Evolutionary conservation across 2,888 invertebrate species (phyloP).

Genomic region (Zygogramma bicolorata): DNA sequence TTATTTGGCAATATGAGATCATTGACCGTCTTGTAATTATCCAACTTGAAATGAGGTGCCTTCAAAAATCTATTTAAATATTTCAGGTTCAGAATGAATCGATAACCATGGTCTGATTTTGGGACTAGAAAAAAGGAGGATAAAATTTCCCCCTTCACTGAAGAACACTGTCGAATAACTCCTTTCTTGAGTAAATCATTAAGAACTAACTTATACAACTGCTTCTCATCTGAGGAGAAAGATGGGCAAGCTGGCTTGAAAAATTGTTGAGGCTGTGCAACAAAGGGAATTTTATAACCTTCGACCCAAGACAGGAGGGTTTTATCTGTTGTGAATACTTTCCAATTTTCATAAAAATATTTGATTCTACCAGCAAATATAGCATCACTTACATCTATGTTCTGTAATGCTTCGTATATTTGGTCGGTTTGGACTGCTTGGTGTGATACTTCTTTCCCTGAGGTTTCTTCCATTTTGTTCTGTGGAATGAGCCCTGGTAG

Average conservation of each 20-base stretch:
- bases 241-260: not conserved
- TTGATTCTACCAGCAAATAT: no score
- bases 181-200: not conserved
- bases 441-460: not conserved
- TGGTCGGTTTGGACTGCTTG: not conserved
- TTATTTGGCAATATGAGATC: no score
- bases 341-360: not conserved
- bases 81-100: no score
- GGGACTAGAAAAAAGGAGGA: no score
- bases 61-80: no score
- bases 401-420: not conserved
- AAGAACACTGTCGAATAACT: not conserved
- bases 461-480: not conserved
- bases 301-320: no score
- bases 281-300: not conserved
- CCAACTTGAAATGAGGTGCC: no score
- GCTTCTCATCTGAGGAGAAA: not conserved
- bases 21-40: no score
- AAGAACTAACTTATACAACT: not conserved
- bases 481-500: not conserved
- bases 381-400: no score
- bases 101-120: no score
- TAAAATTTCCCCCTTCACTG: not conserved
- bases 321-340: not conserved
- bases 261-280: not conserved